phyloP scores from a whole-genome alignment of 1,140 invertebrate genomes.

The Eurosta solidaginis region DNA sequence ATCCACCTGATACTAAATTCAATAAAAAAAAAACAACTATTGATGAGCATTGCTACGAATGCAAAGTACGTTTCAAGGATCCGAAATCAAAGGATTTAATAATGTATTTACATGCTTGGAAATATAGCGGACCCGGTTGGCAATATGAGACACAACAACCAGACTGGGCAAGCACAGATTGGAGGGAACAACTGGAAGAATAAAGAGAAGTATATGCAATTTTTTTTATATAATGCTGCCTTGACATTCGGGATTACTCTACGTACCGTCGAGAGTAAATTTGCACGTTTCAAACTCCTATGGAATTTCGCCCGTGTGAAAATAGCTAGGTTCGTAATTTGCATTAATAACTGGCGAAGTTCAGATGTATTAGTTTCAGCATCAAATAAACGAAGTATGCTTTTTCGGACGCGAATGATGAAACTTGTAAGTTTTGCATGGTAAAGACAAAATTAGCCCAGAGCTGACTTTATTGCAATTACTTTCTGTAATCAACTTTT shows the following conservation, averaged over 20 bases:
- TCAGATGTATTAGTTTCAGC: no score
- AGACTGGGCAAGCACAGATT: constrained; percentile 83
- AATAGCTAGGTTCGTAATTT: no score
- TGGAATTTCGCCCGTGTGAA: no score
- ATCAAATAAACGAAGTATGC: no score
- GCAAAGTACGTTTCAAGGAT: constrained; percentile 87
- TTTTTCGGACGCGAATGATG: no score
- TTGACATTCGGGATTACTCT: neutral
- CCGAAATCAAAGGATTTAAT: constrained; percentile 87
- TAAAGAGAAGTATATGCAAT: neutral
- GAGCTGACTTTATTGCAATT: no score
- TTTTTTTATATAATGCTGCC: neutral
- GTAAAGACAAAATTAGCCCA: no score
- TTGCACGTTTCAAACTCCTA: no score
- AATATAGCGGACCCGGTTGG: constrained; percentile 89
- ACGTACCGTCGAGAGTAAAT: no score
- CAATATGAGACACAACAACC: constrained; percentile 86
- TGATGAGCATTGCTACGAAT: constrained; percentile 90
- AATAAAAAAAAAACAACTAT: constrained; percentile 76
- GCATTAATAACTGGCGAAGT: no score
- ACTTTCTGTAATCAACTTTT: no score
- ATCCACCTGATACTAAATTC: constrained; percentile 70
- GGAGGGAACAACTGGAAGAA: constrained; percentile 65
- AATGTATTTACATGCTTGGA: constrained; percentile 95
- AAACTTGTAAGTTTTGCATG: no score